Evolutionary conservation across 2,113 vertebrate species (phyloP), one percentile per base, ranked within the genome.

Genomic region (Narcine bancroftii): DNA sequence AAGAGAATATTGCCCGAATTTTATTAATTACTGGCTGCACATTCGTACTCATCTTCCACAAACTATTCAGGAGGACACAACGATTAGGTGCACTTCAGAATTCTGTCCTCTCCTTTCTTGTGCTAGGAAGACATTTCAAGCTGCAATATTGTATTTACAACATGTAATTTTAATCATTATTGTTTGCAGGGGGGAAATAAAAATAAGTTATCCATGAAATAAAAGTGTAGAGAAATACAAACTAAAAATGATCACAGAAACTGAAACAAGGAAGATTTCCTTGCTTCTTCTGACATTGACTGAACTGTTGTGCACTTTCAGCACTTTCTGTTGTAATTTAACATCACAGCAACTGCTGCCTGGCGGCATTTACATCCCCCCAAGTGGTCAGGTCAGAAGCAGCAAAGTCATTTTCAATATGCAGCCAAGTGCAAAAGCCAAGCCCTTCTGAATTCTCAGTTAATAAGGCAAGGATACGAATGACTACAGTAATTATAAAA

Each of bases 381-480:
- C 53, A 36, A 85, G 72, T 60, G 81, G 81, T 33, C 33, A 85
- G 81, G 50, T 85, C 50, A 85, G 53, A 56, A 85, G 33, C 33
- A 60, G 50, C 50, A 85, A 60, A 85, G 29, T 85, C 4, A 85
- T 85, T 85, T 85, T 53, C 33, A 60, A 60, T 53, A 60, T 15
- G 56, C 81, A 85, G 81, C 81, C 33, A 85, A n/a, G 33, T 50
- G 81, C 81, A 85, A 53, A 66, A 66, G 65, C 65, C 65, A 66
- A 29, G 77, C 47, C 45, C 53, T 85, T 85, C 29, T 36, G 33
- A 85, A 85, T 85, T 11, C 36, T 53, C 13, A 60, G 17, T 36
- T 85, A 85, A 85, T 36, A 85, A 85, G 21, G 29, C 5, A 3
- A 83, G 47, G 33, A 26, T 53, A 56, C 50, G 53, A 83, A 83